These are phyloP conservation scores for Podarcis cretensis DNA, from an alignment of 2,113 vertebrate species.

Conservation along the genomic window DNA sequence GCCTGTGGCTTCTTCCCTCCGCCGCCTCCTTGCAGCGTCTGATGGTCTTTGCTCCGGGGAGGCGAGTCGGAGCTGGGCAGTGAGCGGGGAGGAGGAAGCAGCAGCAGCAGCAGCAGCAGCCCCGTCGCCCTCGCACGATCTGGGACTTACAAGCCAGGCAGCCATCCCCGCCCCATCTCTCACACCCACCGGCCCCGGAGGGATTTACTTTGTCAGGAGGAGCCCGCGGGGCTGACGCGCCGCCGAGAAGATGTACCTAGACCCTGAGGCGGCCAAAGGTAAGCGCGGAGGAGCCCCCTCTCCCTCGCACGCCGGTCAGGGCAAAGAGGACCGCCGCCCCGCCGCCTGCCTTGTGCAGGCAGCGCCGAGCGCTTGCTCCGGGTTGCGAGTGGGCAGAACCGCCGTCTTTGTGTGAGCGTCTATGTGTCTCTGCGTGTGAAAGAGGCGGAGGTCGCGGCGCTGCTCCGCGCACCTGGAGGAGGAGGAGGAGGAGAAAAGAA, in stretches of 20 bases:
- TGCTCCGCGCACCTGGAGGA: not conserved
- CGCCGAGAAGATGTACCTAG: constrained; percentile 57
- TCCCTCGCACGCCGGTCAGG: not conserved
- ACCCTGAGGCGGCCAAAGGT: constrained; percentile 63
- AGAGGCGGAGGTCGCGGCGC: not conserved
- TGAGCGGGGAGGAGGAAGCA: not conserved
- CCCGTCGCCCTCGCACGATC: not conserved
- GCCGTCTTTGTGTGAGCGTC: not conserved
- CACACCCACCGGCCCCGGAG: not conserved
- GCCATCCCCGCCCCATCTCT: not conserved
- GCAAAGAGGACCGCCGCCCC: not conserved
- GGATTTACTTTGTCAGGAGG: constrained; percentile 32
- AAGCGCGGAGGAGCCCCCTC: not conserved
- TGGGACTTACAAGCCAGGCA: constrained; percentile 49
- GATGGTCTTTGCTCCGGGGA: not conserved
- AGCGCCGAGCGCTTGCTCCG: not conserved
- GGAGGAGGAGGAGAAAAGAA: not conserved
- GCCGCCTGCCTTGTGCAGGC: not conserved
- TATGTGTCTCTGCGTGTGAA: no score
- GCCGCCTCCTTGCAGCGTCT: not conserved
- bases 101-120: not conserved
- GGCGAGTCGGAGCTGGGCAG: not conserved
- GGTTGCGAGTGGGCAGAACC: not conserved
- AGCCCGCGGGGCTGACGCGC: constrained; percentile 9
- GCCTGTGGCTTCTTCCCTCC: constrained; percentile 53